Percentiles rank a stretch among this genome's conserved stretches.
phyloP scores from a whole-genome alignment of 2,113 vertebrate genomes.

The Albula glossodonta region DNA sequence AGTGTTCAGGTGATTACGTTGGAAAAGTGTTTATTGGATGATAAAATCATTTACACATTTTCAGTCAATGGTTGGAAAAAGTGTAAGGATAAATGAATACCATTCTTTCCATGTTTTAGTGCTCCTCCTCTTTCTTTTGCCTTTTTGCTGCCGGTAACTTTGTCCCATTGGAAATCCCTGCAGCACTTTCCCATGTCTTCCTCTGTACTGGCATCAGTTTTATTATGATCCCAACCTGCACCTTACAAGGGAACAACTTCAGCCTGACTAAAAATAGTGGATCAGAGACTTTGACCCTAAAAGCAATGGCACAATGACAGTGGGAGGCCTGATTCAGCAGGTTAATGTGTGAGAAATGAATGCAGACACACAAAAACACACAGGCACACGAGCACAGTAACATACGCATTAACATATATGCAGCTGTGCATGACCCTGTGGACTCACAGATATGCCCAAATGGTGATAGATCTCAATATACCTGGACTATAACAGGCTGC shows the following conservation, averaged over 20 bases:
- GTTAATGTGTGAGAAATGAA: neutral
- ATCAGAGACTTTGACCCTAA: neutral
- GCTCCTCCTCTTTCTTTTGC: neutral
- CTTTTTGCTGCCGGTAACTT: neutral
- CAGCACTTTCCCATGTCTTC: neutral
- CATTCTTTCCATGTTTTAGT: neutral
- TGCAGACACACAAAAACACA: neutral
- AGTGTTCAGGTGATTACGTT: neutral
- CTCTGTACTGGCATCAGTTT: too few relatives aligned
- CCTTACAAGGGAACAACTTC: neutral
- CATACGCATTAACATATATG: neutral
- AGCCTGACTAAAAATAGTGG: neutral
- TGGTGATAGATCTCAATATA: too few relatives aligned
- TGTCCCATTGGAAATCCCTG: neutral
- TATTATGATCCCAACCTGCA: too few relatives aligned
- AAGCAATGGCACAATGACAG: neutral
- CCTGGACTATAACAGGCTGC: neutral
- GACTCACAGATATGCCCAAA: too few relatives aligned
- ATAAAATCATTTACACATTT: neutral
- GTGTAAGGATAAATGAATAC: neutral
- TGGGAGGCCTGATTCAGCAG: neutral
- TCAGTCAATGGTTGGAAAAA: neutral
- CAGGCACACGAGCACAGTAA: neutral
- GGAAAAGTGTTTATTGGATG: neutral
- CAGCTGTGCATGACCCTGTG: neutral